Base-by-base conservation (phyloP, 2,113 vertebrate species). In the Erinaceus europaeus region DNA sequence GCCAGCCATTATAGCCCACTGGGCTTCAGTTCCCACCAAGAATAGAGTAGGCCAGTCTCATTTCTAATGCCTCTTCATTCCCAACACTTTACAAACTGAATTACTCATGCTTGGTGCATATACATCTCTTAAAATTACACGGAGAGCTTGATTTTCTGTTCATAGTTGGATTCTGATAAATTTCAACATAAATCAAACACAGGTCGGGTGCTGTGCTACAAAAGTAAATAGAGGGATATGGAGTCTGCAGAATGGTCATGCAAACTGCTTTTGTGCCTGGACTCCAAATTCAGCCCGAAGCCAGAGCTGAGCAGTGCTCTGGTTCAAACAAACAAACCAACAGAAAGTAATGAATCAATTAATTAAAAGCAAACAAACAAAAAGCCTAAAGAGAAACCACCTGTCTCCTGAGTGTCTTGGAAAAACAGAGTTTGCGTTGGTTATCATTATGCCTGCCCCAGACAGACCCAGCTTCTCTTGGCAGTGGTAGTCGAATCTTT, bases 361-460 rank as follows among this genome's bases (percentile, higher is more conserved):
- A n/a, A n/a, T n/a, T n/a, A n/a, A n/a, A n/a, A n/a, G n/a, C n/a
- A n/a, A n/a, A n/a, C n/a, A n/a, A n/a, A n/a, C n/a, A n/a, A n/a
- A 72, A 67, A 36, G 14, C 57, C 48, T 57, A 52, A 44, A n/a
- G 44, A 59, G 55, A 94, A 87, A 69, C 69, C 17, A 73, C 27
- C 2, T 67, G 20, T 57, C 23, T 25, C 64, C 13, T 57, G 17
- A 46, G 29, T 46, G 20, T 42, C 50, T 86, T 78, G 36, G 71
- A 89, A 84, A 84, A 74, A 75, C 32, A 82, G 27, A 4, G 46
- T 84, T 89, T 88, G 42, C 65, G n/a, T 68, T 87, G 55, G 36
- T 55, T 81, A 67, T 59, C 65, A 21, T 77, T 46, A 62, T n/a
- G 42, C 57, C 59, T 44, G 40, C 59, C 48, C 48, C 52, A 36